Base-by-base conservation (phyloP, 2,113 vertebrate genomes). In the Bubo blakistoni region DNA sequence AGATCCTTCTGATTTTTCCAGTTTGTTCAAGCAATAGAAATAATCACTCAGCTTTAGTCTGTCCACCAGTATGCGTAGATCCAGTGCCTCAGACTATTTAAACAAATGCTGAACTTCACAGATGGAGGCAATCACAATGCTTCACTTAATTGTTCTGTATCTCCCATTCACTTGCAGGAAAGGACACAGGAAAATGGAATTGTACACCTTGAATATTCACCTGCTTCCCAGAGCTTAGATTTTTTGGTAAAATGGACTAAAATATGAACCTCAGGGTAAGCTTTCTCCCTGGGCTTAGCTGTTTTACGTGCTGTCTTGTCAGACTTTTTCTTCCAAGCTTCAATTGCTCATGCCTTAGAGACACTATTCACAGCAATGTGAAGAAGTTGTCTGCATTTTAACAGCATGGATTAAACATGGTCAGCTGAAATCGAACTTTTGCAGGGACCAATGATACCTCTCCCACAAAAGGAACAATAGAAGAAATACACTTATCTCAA, bases 321-420 rank as follows among this genome's bases (percentile, higher is more conserved):
- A 78, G 59, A 62, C 16, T 71, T 84, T 32, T 36, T 76, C 40
- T 74, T 42, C 30, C 51, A 65, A 81, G 52, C 9, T 92, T 78
- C 42, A 81, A 2, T 34, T 76, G 13, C 9, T 85, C 42, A 19
- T 54, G 29, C 47, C 49, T 88, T 72, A 82, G 32, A 85, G 7
- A 62, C 6, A 16, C 34, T 85, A 44, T 10, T 1, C 0, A 78
- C 27, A 71, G 12, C 19, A 30, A 40, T 1, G 5, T 32, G 42
- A 88, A 91, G 72, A 77, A 16, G 10, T 21, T 9, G 11, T 47
- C 18, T 54, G 24, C 17, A 34, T 70, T 92, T 85, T 58, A 88
- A 36, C 24, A 77, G 49, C 7, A 34, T 42, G n/a, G 22, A 81
- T 81, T 46, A 87, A 81, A 36, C 6, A 72, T 9, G 10, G 18